Evolutionary conservation across 2,113 vertebrate species (phyloP).

Genomic region (Melierax canorus): DNA sequence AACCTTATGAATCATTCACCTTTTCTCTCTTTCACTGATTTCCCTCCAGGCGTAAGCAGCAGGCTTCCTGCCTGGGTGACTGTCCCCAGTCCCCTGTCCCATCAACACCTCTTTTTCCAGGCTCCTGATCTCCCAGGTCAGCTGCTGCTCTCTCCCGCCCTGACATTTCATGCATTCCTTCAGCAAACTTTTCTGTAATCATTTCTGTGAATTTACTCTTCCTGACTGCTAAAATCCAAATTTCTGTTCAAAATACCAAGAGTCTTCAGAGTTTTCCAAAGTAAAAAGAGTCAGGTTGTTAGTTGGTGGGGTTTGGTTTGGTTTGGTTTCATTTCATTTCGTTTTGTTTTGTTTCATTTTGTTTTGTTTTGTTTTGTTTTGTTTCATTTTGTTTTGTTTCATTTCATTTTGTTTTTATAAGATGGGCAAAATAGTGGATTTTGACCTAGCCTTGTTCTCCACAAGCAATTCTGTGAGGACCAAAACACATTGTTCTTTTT

Average conservation of each 20-base stretch:
- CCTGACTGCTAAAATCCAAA: neutral
- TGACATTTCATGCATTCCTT: neutral
- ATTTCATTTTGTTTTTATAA: neutral
- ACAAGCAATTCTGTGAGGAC: neutral
- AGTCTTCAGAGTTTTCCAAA: neutral
- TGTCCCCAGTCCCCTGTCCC: neutral
- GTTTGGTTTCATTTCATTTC: neutral
- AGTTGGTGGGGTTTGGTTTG: neutral
- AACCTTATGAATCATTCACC: neutral
- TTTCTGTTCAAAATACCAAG: neutral
- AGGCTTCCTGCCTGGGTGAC: neutral
- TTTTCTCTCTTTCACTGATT: neutral
- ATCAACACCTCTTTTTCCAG: neutral
- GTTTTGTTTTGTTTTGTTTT: too few relatives aligned
- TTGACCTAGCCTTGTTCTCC: neutral
- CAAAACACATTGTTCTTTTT: too few relatives aligned
- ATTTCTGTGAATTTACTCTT: neutral
- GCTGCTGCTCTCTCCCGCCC: neutral
- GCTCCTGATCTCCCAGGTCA: neutral
- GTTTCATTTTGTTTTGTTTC: too few relatives aligned
- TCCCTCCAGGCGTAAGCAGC: accelerated
- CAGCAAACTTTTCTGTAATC: neutral
- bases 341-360: too few relatives aligned
- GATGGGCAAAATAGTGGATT: neutral
- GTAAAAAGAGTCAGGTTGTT: neutral